A percentile compares a stretch with the other conserved stretches of the same genome.
phyloP scores from a whole-genome alignment of 2,113 vertebrate genomes.

The Nothoprocta perdicaria region DNA sequence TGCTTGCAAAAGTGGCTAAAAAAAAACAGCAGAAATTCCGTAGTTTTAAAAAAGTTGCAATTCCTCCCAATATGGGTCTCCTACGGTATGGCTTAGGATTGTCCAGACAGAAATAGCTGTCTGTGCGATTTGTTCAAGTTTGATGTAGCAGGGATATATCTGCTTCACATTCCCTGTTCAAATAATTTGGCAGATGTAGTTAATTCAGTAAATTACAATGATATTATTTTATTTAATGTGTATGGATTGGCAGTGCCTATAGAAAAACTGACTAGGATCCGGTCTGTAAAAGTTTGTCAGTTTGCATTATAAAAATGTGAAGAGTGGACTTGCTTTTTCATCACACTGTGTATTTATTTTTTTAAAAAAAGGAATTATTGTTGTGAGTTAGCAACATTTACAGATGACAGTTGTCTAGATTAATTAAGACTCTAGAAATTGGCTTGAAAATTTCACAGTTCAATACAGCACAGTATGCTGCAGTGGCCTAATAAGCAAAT shows the following conservation, averaged over 20 bases:
- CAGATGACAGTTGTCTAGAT: neutral
- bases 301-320: neutral
- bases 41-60: neutral
- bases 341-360: neutral
- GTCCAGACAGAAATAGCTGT: neutral
- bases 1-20: neutral
- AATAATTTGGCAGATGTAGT: neutral
- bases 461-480: neutral
- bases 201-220: neutral
- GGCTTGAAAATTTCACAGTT: neutral
- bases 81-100: neutral
- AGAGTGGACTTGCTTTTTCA: neutral
- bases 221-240: neutral
- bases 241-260: neutral
- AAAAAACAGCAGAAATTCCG: neutral
- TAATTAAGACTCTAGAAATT: neutral
- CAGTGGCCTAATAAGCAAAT: neutral
- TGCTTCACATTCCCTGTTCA: neutral
- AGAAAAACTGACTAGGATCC: neutral
- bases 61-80: neutral
- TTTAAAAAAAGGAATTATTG: neutral
- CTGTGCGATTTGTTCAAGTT: neutral
- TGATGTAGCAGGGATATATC: neutral
- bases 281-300: neutral
- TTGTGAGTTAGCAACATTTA: neutral